Base-by-base conservation (phyloP, 2,888 invertebrate species). In the Orthosia gothica region DNA sequence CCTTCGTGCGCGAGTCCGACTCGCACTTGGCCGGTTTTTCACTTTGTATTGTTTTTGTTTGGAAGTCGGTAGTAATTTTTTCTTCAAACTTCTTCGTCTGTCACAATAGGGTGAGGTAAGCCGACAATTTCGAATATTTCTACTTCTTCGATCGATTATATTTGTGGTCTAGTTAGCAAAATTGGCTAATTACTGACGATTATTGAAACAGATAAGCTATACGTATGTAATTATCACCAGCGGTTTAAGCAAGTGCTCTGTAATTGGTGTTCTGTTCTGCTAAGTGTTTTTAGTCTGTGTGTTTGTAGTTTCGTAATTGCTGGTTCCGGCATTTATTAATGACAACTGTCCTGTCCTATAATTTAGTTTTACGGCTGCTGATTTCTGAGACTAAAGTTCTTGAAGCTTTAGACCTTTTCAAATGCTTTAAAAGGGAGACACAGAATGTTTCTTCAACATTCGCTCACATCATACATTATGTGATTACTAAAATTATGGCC, bases 101-200 rank as follows among this genome's bases (percentile, higher is more conserved):
- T 40, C 20, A 32, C 2, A 59, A 74, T 16, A 52, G 47, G 54
- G 52, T 65, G 57, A 68, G 55, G 47, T 52, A 74, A 79, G 12
- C 58, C 65, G 20, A 83, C 55, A 63, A 71, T 63, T 71, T 69
- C 45, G 18, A 69, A 66, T 69, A 84, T 84, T 69, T 71, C 20
- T 49, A 80, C 58, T 68, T 72, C 73, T 76, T 74, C 67, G 64
- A 59, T 78, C 74, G 52, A 76, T 72, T 73, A 82, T 59, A 59
- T 71, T 74, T 74, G 82, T 87, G 89, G 87, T 87, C 88, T 87
- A 79, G 74, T 89, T 88, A 74, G 54, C 84, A 80, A 66, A 83
- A 85, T 87, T 87, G 76, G 72, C 81, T 83, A 87, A 89, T 83
- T 76, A 85, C 76, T 70, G 50, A 58, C 61, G 80, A 70, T 65